Base-by-base conservation (phyloP, 2,797 vertebrate species). In the Garrulus glandarius region DNA sequence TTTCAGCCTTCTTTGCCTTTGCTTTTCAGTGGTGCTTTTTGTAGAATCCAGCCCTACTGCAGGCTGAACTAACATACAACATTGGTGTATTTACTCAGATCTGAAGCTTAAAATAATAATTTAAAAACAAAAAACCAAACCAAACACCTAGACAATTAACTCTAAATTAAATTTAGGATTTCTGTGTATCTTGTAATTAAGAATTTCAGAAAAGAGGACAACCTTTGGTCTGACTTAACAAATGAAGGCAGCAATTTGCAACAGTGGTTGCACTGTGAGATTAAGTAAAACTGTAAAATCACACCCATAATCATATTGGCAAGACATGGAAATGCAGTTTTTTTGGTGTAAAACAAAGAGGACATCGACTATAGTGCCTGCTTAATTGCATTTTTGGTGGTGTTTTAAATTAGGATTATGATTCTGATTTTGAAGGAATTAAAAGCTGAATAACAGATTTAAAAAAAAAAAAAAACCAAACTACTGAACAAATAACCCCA, bases 341-440 rank as follows among this genome's bases (percentile, higher is more conserved):
- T 26, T 61, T 76, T 39, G 32, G 19, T 41, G 41, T 37, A 44
- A 36, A 34, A 4, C 10, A 4, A 5, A 11, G 5, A 50, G 3
- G 10, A 74, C 64, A n/a, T 60, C 0, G 0, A 41, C 13, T 11
- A 7, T 9, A 46, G 4, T 6, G 2, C 11, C 18, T 74, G 7
- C 11, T 70, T 85, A 85, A 70, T 59, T 83, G 19, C 4, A 34
- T 15, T 50, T 21, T 19, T 61, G n/a, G 17, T 76, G 16, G 9
- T 52, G 20, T 61, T 75, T 46, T 71, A 71, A 41, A 2, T 63
- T 39, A 69, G 29, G 30, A 60, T 64, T 90, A 36, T 44, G 15
- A 23, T 55, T 89, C 16, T 64, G 15, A 41, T 83, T 70, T 67
- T 79, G 24, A 91, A 65, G 34, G 72, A 41, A 36, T 57, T 50